These are phyloP conservation scores for Adelphocoris suturalis DNA, from an alignment of 2,888 invertebrate species.

Conservation along the genomic window DNA sequence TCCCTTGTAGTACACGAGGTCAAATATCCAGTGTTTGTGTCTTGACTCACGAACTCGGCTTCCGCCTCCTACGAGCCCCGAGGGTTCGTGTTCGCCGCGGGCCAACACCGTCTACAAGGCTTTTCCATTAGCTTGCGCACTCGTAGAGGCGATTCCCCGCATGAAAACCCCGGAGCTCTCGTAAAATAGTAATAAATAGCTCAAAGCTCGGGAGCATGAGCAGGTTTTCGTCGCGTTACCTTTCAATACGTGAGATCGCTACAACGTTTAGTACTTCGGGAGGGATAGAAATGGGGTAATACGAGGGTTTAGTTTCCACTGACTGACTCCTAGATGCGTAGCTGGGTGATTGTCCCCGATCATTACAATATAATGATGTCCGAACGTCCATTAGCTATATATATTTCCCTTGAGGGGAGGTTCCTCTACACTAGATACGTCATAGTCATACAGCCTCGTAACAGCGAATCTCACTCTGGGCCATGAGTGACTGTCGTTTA, in stretches of 20 bases:
- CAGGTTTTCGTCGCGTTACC: not conserved
- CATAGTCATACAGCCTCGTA: too few relatives aligned
- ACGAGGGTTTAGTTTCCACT: not conserved
- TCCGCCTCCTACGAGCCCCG: conserved; percentile 1
- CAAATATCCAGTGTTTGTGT: not conserved
- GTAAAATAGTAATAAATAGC: conserved; percentile 42
- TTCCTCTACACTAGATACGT: too few relatives aligned
- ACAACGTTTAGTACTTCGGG: conserved; percentile 10
- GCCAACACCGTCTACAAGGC: conserved; percentile 25
- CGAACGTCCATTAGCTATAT: not conserved
- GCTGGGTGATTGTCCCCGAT: not conserved
- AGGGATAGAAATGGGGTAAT: not conserved
- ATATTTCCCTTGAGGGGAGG: too few relatives aligned
- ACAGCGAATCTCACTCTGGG: too few relatives aligned
- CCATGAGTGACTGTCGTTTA: too few relatives aligned
- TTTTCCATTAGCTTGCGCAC: conserved; percentile 12
- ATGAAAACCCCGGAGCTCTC: not conserved
- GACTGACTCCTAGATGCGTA: not conserved
- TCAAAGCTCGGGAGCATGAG: not conserved
- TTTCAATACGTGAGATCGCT: not conserved
- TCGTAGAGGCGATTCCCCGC: not conserved
- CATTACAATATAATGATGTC: conserved; percentile 4
- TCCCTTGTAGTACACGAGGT: conserved; percentile 22
- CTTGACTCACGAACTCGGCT: not conserved
- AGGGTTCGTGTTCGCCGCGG: conserved; percentile 19